Conservation (phyloP, 2,113 vertebrate species). For the Paralichthys olivaceus region DNA sequence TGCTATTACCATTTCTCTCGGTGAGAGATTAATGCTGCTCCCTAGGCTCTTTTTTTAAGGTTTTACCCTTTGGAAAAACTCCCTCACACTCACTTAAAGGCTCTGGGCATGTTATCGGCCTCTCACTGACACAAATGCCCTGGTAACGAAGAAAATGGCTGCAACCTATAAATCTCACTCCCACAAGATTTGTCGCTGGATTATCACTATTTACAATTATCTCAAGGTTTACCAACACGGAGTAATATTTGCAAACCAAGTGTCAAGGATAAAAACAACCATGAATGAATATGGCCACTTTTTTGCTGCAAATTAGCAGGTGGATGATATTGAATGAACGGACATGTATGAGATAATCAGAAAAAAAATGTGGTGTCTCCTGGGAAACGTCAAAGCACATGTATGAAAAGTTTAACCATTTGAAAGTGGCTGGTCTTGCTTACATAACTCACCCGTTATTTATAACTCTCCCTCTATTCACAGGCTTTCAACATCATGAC, state of each 20-base stretch:
- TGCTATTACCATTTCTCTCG: conserved; percentile 61
- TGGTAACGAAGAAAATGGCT: conserved; percentile 15
- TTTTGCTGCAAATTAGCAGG: neutral
- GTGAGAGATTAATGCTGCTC: conserved; percentile 54
- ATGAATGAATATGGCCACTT: neutral
- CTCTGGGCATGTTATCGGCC: conserved; percentile 40
- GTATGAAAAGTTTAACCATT: too few relatives aligned
- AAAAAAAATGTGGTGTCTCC: too few relatives aligned
- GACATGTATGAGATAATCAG: too few relatives aligned
- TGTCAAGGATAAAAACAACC: too few relatives aligned
- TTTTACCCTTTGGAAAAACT: conserved; percentile 41
- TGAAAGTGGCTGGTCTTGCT: too few relatives aligned
- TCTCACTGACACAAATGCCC: conserved; percentile 40
- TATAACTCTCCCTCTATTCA: too few relatives aligned
- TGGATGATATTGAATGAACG: too few relatives aligned
- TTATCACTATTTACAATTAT: conserved; percentile 38
- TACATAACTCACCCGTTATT: too few relatives aligned
- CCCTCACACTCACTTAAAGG: conserved; percentile 42
- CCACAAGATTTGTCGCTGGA: conserved; percentile 36
- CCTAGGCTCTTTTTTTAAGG: conserved; percentile 53
- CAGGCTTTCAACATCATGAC: too few relatives aligned
- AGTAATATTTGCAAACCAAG: too few relatives aligned
- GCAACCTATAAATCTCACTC: conserved; percentile 11
- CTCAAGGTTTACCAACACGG: neutral
- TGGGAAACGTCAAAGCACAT: too few relatives aligned